Base-by-base conservation (phyloP, 2,113 vertebrate species). In the Amphiprion ocellaris region DNA sequence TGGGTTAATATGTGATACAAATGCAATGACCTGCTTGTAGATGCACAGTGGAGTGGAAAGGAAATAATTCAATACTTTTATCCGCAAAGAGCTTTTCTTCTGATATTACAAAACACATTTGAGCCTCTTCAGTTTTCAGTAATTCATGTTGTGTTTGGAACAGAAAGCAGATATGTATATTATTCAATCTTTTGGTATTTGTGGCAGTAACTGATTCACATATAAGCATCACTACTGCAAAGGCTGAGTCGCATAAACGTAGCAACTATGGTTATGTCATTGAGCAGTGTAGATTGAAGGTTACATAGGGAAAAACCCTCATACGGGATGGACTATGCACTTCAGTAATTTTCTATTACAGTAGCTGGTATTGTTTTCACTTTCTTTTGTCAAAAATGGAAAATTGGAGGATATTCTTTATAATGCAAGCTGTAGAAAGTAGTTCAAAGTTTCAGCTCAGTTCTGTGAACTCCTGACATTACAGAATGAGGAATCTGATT, bases 401-500 rank as follows among this genome's bases (percentile, higher is more conserved):
- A 67, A 55, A 41, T 28, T 0, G 23, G 41, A 71, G 9, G 2
- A 2, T 10, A 9, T 39, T 14, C 3, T 77, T 52, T 7, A n/a
- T 26, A 4, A 1, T 10, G 19, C 24, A 28, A 26, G 2, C 2
- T 12, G 1, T 21, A 41, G 4, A 69, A 62, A 69, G 66, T 1
- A 70, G 59, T 54, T 5, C 33, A 2, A 14, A 67, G 41, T 46
- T 73, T 9, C 1, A 0, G 16, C 23, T 84, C 24, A 15, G 23
- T 24, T 50, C 55, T 56, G 50, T 74, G 7, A 75, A 69, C 56
- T 39, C 23, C 24, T 67, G 55, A 69, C 37, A 52, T 53, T 21
- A 24, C 53, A 26, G 30, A 14, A 1, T 10, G 17, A 61, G 33
- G 26, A 56, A 69, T 69, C 39, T 79, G 64, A 84, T 84, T 86